Percentiles rank a stretch among this genome's conserved stretches.
phyloP scores from a whole-genome alignment of 2,113 vertebrate genomes.

The Bambusicola thoracicus region DNA sequence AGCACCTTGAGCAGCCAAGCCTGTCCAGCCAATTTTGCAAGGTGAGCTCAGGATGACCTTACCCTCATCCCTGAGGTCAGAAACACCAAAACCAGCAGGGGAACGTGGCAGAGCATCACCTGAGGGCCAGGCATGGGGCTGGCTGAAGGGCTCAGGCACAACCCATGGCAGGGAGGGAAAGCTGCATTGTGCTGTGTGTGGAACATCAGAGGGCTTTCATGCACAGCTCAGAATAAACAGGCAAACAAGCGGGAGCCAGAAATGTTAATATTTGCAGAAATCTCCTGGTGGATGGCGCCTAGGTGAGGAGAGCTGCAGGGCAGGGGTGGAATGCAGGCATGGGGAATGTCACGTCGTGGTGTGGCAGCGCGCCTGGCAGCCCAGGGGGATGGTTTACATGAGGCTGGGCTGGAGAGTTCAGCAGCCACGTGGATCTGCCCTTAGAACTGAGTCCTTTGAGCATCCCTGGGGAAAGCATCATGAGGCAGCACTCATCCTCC shows the following conservation, averaged over 20 bases:
- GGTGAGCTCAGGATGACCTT: neutral
- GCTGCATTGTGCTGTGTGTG: neutral
- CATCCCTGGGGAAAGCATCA: rapidly evolving
- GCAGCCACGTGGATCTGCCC: neutral
- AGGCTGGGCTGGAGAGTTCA: neutral
- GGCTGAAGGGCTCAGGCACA: neutral
- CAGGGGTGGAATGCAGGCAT: constrained; percentile 16
- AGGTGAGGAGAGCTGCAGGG: neutral
- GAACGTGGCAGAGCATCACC: rapidly evolving
- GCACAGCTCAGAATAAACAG: neutral
- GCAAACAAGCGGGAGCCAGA: neutral
- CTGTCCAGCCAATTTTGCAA: neutral
- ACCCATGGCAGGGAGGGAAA: neutral
- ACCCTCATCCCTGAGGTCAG: neutral
- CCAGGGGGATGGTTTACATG: neutral
- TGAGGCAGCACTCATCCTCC: neutral
- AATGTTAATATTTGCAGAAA: constrained; percentile 56
- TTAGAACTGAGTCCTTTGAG: neutral
- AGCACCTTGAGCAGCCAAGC: neutral
- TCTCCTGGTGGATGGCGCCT: constrained; percentile 22
- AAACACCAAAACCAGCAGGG: neutral
- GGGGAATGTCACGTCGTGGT: constrained; percentile 22
- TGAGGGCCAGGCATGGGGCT: rapidly evolving
- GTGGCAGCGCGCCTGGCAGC: neutral
- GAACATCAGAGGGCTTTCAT: neutral